A percentile compares a stretch with the other conserved stretches of the same genome.
Evolutionary conservation across 2,797 vertebrate species (phyloP).

Genomic region (Thripadectes ignobilis): DNA sequence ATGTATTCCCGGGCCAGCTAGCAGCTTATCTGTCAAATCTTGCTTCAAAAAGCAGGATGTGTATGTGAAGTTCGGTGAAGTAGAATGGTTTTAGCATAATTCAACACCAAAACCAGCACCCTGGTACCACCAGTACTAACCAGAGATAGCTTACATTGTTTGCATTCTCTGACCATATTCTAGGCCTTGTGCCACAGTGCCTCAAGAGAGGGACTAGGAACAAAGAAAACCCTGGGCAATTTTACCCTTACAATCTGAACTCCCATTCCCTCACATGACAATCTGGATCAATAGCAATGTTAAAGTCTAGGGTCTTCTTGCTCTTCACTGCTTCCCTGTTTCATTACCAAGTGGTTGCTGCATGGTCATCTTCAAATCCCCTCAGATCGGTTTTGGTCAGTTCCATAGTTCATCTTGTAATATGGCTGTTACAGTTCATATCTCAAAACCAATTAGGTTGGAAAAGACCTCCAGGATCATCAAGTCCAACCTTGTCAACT

Average conservation of each 20-base stretch:
- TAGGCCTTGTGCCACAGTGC: too few relatives aligned
- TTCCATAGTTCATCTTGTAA: neutral
- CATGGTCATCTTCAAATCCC: neutral
- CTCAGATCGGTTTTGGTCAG: fast-evolving
- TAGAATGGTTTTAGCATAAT: too few relatives aligned
- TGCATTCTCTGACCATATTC: too few relatives aligned
- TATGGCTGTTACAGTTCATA: neutral
- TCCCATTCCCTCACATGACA: neutral
- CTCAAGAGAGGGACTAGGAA: neutral
- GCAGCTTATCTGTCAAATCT: too few relatives aligned
- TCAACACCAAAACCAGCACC: too few relatives aligned
- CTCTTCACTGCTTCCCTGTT: neutral
- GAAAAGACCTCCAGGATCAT: neutral
- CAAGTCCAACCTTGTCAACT: neutral
- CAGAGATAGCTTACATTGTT: too few relatives aligned
- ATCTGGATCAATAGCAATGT: neutral
- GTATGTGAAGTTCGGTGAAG: too few relatives aligned
- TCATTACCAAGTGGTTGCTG: neutral
- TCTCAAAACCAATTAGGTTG: neutral
- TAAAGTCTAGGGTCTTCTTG: neutral
- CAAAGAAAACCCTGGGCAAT: neutral
- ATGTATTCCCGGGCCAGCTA: too few relatives aligned
- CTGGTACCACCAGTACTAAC: too few relatives aligned
- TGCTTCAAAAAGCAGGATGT: too few relatives aligned
- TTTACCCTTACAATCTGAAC: neutral